phyloP scores from a whole-genome alignment of 2,113 vertebrate genomes.

The Anas platyrhynchos region DNA sequence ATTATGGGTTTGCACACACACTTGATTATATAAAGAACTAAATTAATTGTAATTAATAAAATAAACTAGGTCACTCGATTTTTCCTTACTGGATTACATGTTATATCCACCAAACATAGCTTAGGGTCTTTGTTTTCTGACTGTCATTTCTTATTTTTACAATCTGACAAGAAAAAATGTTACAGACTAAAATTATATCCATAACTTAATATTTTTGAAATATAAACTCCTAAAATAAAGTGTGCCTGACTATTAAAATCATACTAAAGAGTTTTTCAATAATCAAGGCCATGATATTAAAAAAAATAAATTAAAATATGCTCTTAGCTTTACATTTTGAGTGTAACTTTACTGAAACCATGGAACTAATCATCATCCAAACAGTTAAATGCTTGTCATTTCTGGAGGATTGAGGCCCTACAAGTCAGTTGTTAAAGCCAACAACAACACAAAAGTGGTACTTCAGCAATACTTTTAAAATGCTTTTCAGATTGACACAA shows the following conservation, averaged over 20 bases:
- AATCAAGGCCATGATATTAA: neutral
- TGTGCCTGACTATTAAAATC: neutral
- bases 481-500: neutral
- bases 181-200: neutral
- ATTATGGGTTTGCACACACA: neutral
- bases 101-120: neutral
- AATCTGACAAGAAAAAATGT: neutral
- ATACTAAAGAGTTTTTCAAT: neutral
- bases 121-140: neutral
- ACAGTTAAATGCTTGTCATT: neutral
- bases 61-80: neutral
- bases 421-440: neutral
- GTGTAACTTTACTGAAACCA: neutral
- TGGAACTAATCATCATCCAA: neutral
- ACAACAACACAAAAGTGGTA: neutral
- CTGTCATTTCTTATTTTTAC: neutral
- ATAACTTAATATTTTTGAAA: neutral
- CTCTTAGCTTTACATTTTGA: neutral
- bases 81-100: neutral
- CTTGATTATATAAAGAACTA: neutral
- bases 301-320: neutral
- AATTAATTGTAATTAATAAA: neutral
- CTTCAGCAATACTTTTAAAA: neutral
- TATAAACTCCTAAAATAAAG: neutral
- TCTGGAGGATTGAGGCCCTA: neutral